phyloP scores from a whole-genome alignment of 2,113 vertebrate genomes.

The Carlito syrichta region DNA sequence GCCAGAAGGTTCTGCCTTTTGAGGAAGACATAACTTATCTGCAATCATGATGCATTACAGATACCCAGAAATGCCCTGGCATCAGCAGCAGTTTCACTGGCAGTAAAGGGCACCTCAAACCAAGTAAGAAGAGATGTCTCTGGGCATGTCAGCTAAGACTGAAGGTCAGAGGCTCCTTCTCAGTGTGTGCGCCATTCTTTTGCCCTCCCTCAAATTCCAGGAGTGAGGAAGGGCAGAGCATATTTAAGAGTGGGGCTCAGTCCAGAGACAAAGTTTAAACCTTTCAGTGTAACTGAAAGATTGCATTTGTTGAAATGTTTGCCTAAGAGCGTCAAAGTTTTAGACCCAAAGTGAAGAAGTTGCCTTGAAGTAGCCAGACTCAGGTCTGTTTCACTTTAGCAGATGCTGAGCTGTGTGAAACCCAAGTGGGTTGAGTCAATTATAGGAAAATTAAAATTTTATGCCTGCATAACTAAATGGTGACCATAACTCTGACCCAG shows the following conservation, averaged over 20 bases:
- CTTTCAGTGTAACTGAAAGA: background rate
- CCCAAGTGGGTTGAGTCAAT: background rate
- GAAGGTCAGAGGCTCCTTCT: background rate
- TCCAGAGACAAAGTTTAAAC: background rate
- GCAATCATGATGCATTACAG: too few relatives aligned
- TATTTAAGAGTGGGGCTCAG: background rate
- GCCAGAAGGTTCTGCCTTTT: background rate
- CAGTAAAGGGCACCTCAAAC: background rate
- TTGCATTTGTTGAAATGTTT: slow-evolving; percentile 40
- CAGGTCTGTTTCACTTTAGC: background rate
- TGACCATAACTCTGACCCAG: background rate
- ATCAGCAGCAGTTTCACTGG: background rate
- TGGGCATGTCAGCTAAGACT: fast-evolving
- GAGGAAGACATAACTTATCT: background rate
- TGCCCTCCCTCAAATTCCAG: background rate
- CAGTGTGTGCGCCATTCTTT: background rate
- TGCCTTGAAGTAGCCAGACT: background rate
- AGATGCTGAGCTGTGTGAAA: background rate
- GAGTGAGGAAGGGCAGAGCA: background rate
- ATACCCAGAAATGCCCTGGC: too few relatives aligned
- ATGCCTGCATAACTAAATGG: background rate
- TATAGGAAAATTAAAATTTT: slow-evolving; percentile 17
- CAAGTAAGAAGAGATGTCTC: too few relatives aligned
- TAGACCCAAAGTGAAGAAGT: background rate
- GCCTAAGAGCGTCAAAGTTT: background rate